Percentiles rank a stretch among this genome's conserved stretches.
Conservation (phyloP, 2,113 vertebrate genomes). For the Microtus pennsylvanicus region DNA sequence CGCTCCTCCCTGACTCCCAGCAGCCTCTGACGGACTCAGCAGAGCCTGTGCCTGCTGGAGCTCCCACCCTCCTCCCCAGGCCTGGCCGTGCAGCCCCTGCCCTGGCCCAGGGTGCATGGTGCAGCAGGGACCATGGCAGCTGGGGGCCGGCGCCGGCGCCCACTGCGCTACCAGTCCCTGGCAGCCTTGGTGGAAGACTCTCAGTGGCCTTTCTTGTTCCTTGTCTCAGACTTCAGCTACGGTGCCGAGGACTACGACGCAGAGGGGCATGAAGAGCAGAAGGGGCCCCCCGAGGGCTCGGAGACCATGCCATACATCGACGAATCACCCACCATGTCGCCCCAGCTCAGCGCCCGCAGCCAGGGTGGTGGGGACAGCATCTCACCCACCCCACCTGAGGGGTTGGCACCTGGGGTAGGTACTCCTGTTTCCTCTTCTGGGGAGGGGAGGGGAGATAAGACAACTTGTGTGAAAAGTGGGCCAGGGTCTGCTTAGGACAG, state of each 20-base stretch:
- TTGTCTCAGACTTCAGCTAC: constrained; percentile 96
- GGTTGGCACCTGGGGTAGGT: constrained; percentile 93
- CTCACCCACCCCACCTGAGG: constrained; percentile 92
- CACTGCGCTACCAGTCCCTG: constrained; percentile 82
- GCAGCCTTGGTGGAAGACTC: constrained; percentile 82
- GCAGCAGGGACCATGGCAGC: constrained; percentile 71
- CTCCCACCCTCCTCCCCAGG: neutral
- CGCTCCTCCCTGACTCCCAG: constrained; percentile 36
- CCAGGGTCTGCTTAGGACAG: neutral
- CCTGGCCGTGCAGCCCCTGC: constrained; percentile 6
- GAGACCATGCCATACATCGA: constrained; percentile 99
- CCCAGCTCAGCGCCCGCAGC: constrained; percentile 93
- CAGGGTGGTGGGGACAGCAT: constrained; percentile 90
- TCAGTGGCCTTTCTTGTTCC: constrained; percentile 85
- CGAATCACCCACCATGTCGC: constrained; percentile 98
- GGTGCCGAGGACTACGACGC: constrained; percentile 97
- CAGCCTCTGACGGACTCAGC: constrained; percentile 50
- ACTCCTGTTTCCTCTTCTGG: constrained; percentile 39
- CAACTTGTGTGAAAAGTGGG: neutral
- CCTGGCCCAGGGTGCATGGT: constrained; percentile 61
- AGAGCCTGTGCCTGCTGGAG: neutral
- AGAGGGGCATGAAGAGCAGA: constrained; percentile 95
- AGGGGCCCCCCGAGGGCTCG: constrained; percentile 93
- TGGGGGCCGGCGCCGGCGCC: constrained; percentile 80
- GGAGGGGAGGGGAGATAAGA: neutral